These are phyloP conservation scores for Plebejus anna DNA, from an alignment of 2,888 invertebrate genomes.

Conservation along the genomic window DNA sequence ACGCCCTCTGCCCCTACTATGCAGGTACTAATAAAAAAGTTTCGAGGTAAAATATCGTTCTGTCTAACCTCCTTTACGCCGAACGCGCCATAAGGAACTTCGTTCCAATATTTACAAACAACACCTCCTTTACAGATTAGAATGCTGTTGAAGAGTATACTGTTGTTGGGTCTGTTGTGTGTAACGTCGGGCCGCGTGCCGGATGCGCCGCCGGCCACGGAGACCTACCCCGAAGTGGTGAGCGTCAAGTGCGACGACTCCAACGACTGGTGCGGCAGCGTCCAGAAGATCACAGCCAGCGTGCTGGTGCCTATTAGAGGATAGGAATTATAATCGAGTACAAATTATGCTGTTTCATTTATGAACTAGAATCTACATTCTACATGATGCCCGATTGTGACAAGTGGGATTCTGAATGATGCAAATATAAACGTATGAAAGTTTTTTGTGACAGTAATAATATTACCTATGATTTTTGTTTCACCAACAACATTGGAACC, in stretches of 20 bases:
- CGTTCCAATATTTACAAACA: no score
- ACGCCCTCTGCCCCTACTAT: no score
- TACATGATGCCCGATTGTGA: neutral
- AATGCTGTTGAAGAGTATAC: neutral
- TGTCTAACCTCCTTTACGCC: no score
- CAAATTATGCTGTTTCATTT: neutral
- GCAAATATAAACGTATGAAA: no score
- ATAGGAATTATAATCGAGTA: neutral
- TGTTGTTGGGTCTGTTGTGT: neutral
- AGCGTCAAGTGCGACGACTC: constrained; percentile 19
- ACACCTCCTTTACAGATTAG: neutral
- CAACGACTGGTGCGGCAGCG: neutral
- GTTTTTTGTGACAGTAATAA: no score
- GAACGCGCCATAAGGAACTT: no score
- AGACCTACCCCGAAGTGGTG: constrained; percentile 1
- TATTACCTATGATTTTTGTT: no score
- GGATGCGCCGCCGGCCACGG: neutral
- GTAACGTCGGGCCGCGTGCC: neutral
- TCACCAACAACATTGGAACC: no score
- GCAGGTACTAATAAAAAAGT: no score
- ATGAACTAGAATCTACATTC: neutral
- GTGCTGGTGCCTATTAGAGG: neutral
- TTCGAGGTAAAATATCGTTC: no score
- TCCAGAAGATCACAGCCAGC: neutral
- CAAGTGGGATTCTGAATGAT: no score